A percentile compares a stretch with the other conserved stretches of the same genome.
phyloP scores from a whole-genome alignment of 2,113 vertebrate species.

The Lota lota region DNA sequence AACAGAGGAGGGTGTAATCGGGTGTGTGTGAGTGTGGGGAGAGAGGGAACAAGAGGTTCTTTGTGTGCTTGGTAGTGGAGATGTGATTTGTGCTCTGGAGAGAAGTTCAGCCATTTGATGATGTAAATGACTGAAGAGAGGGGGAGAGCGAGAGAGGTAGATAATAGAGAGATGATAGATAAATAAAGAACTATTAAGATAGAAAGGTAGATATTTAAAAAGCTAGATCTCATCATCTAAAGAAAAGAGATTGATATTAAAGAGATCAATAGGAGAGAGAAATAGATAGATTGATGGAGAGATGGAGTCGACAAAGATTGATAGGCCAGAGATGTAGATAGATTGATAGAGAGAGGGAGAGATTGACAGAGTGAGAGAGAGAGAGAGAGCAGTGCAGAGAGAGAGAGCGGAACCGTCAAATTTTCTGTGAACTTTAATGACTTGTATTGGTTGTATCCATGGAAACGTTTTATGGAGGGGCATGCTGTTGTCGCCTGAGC shows the following conservation, averaged over 20 bases:
- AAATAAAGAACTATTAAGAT: too few relatives aligned
- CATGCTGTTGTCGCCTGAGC: background rate
- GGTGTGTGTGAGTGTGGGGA: conserved; percentile 15
- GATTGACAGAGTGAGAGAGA: background rate
- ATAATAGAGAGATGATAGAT: conserved; percentile 1
- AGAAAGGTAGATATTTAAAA: too few relatives aligned
- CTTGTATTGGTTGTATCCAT: background rate
- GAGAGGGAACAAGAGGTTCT: too few relatives aligned
- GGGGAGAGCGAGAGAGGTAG: conserved; percentile 22
- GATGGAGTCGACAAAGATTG: background rate
- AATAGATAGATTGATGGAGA: background rate
- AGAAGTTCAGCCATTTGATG: too few relatives aligned
- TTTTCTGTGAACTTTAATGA: background rate
- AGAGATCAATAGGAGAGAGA: background rate
- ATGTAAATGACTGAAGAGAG: background rate
- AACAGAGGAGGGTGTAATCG: conserved; percentile 16
- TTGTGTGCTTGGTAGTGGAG: too few relatives aligned
- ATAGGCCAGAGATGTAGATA: background rate
- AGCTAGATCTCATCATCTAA: background rate
- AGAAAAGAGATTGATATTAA: background rate
- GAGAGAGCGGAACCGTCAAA: background rate
- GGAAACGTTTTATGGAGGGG: background rate
- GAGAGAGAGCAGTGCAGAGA: background rate
- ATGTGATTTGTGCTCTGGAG: too few relatives aligned
- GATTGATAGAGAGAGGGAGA: background rate